These are phyloP conservation scores for Peromyscus melanophrys DNA, from an alignment of 2,797 vertebrate species.

Conservation along the genomic window DNA sequence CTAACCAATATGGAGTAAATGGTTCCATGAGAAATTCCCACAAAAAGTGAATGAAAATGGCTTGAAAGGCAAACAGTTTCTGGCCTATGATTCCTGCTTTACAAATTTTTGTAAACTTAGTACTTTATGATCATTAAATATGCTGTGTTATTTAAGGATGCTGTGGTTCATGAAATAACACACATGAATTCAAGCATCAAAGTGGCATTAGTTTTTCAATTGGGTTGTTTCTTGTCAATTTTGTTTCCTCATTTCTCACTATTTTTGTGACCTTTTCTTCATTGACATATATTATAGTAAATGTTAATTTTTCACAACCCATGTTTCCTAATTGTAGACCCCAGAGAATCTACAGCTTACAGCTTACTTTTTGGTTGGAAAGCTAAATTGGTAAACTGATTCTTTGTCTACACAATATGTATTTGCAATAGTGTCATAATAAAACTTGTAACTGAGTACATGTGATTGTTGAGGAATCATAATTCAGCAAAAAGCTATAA, in stretches of 20 bases:
- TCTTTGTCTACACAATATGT: background rate
- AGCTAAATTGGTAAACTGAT: background rate
- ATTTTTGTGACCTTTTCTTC: background rate
- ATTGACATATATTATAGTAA: background rate
- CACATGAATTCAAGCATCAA: background rate
- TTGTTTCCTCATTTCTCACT: background rate
- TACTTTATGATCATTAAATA: background rate
- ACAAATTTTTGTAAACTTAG: background rate
- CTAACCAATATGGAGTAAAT: background rate
- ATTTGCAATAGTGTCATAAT: background rate
- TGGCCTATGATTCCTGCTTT: background rate
- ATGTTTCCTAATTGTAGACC: background rate
- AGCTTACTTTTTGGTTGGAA: background rate
- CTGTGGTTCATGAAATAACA: background rate
- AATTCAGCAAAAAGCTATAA: background rate
- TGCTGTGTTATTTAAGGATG: background rate
- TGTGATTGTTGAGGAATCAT: background rate
- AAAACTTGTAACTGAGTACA: background rate
- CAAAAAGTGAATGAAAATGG: background rate
- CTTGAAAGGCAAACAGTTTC: no score
- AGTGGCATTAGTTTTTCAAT: background rate
- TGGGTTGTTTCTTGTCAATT: background rate
- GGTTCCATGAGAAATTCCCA: background rate
- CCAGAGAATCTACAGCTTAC: background rate
- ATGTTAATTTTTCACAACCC: background rate